Evolutionary conservation across 2,797 vertebrate genomes (phyloP), one percentile per base, ranked within the genome.

Genomic region (Varecia variegata): DNA sequence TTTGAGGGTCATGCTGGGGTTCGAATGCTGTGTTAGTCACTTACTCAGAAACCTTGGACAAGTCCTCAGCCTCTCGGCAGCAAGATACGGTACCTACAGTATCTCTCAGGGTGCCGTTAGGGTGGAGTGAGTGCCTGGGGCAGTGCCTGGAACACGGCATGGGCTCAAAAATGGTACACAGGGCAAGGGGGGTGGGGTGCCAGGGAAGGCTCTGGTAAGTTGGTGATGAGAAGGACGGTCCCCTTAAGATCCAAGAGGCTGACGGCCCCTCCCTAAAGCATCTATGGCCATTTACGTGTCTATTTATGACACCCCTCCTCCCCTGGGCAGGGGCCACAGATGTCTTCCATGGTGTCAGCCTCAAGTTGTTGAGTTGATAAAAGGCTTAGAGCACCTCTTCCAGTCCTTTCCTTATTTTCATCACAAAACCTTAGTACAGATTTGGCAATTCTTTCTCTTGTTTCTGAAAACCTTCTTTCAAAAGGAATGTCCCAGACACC

Each of bases 211-310:
- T 76, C 38, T 14, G 56, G n/a, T 62, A 65, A 58, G 11, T 56
- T 88, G 54, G 9, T 3, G 8, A 71, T 18, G n/a, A 47, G 47
- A 43, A 80, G 3, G 9, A 43, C 11, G 25, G 38, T 20, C 30
- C 74, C n/a, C 32, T 45, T 70, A 52, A 10, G 35, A 30, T 30
- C 74, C 23, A 40, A 50, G 80, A 70, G 68, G 80, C 45, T 74
- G 23, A 12, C 1, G 18, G 38, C 4, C n/a, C 62, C 65, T 43
- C 81, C 58, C 18, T n/a, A 54, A 52, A 60, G 71, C 97, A 97
- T 93, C 97, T 77, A 95, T 92, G 95, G 94, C 45, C 77, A 90
- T 91, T 94, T 90, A 89, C 58, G 90, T 70, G 20, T 27, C 38
- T 35, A 65, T 62, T 79, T 54, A 52, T 21, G 54, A 10, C n/a